phyloP scores from a whole-genome alignment of 2,113 vertebrate genomes.

The Proterorhinus semilunaris region DNA sequence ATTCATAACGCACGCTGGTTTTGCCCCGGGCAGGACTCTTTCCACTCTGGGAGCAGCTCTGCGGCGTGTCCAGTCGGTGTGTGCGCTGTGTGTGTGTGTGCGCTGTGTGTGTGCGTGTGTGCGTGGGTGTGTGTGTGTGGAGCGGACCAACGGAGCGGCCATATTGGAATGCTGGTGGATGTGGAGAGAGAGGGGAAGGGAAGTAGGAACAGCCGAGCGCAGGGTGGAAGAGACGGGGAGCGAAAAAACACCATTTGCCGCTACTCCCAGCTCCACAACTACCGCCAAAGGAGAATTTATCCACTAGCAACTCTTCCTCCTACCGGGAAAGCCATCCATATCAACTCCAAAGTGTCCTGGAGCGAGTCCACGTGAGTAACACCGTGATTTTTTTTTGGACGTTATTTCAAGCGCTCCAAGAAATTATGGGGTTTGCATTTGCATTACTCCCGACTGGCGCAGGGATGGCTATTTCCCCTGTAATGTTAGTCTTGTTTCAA shows the following conservation, averaged over 20 bases:
- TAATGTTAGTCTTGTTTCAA: neutral
- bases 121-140: neutral
- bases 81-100: neutral
- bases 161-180: conserved; percentile 76
- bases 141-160: conserved; percentile 51
- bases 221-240: conserved; percentile 24
- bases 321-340: conserved; percentile 35
- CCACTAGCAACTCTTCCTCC: conserved; percentile 2
- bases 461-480: conserved; percentile 23
- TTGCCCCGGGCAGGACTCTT: conserved; percentile 4
- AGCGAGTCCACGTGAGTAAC: conserved; percentile 53
- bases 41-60: neutral
- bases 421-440: conserved; percentile 51
- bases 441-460: conserved; percentile 17
- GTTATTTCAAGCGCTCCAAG: conserved; percentile 33
- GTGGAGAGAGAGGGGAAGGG: conserved; percentile 49
- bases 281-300: conserved; percentile 40
- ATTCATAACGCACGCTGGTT: conserved; percentile 29
- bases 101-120: neutral
- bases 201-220: conserved; percentile 61
- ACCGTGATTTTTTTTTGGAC: conserved; percentile 26
- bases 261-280: conserved; percentile 25
- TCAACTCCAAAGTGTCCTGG: conserved; percentile 25
- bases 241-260: conserved; percentile 25
- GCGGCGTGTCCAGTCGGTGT: conserved; percentile 3